Evolutionary conservation across 2,113 vertebrate genomes (phyloP).

Genomic region (Symphodus melops): DNA sequence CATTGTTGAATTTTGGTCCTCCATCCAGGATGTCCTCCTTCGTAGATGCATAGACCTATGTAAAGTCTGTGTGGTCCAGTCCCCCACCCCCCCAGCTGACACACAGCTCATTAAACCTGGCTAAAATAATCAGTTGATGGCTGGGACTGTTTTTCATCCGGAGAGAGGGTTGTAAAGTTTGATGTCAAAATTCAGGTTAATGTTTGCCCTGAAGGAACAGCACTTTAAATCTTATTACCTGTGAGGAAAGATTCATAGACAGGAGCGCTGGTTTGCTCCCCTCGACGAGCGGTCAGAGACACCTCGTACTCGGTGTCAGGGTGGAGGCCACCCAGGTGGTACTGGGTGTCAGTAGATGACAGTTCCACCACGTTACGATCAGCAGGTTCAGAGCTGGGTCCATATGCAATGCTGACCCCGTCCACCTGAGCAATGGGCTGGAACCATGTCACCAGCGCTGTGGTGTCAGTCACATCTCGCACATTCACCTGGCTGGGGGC

Average conservation of each 20-base stretch:
- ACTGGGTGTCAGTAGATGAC: conserved; percentile 89
- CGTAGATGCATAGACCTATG: conserved; percentile 16
- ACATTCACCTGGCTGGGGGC: conserved; percentile 92
- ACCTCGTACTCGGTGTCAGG: conserved; percentile 94
- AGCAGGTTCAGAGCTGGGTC: conserved; percentile 82
- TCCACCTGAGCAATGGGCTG: conserved; percentile 93
- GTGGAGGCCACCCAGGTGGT: conserved; percentile 88
- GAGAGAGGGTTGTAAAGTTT: background rate
- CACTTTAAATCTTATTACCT: conserved; percentile 55
- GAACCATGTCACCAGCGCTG: conserved; percentile 93
- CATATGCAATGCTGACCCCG: conserved; percentile 87
- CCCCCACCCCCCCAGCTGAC: background rate
- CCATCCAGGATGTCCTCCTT: conserved; percentile 26
- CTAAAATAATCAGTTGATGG: background rate
- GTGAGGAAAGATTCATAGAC: conserved; percentile 90
- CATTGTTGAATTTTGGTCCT: conserved; percentile 1
- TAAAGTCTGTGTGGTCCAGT: conserved; percentile 46
- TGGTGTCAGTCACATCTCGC: conserved; percentile 93
- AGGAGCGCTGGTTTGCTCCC: conserved; percentile 87
- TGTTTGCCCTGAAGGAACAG: background rate
- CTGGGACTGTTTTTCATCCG: conserved; percentile 1
- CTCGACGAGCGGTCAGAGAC: conserved; percentile 85
- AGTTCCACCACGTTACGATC: conserved; percentile 88
- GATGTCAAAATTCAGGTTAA: background rate
- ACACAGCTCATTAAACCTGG: conserved; percentile 15